These are phyloP conservation scores for Dallia pectoralis DNA, from an alignment of 2,797 vertebrate genomes.

Conservation along the genomic window DNA sequence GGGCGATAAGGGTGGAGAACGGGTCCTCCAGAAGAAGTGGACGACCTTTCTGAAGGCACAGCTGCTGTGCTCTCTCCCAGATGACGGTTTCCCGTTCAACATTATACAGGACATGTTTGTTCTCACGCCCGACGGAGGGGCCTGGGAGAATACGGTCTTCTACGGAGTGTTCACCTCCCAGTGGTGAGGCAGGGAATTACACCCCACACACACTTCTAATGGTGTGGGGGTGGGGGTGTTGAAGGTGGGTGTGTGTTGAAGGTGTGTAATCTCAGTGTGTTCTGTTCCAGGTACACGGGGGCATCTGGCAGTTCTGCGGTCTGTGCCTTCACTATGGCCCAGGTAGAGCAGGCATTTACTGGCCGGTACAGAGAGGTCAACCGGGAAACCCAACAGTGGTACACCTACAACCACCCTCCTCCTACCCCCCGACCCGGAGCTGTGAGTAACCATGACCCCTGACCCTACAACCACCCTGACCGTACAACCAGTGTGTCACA, in stretches of 20 bases:
- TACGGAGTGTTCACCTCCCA: slow-evolving; percentile 93
- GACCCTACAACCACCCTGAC: too few species aligned
- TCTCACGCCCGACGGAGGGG: slow-evolving; percentile 77
- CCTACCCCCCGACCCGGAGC: slow-evolving; percentile 86
- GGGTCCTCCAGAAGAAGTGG: slow-evolving; percentile 92
- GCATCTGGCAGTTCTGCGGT: slow-evolving; percentile 82
- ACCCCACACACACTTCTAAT: too few species aligned
- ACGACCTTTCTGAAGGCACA: slow-evolving; percentile 92
- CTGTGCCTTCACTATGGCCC: slow-evolving; percentile 86
- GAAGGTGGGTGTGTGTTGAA: too few species aligned
- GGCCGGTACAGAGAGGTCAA: slow-evolving; percentile 91
- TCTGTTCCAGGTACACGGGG: slow-evolving; percentile 68
- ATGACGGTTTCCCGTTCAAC: slow-evolving; percentile 91
- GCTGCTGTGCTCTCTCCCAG: slow-evolving; percentile 85
- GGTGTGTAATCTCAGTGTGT: too few species aligned
- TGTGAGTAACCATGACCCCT: slow-evolving; percentile 62
- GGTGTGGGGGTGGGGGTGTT: not conserved
- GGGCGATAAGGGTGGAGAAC: slow-evolving; percentile 88
- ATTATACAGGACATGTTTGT: slow-evolving; percentile 92
- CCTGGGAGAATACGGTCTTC: slow-evolving; percentile 83
- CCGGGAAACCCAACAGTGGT: slow-evolving; percentile 92
- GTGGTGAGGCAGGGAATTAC: slow-evolving; percentile 70
- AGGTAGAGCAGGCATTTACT: slow-evolving; percentile 81
- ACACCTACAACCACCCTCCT: slow-evolving; percentile 81
- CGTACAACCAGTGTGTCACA: too few species aligned